phyloP scores from a whole-genome alignment of 2,113 vertebrate species.

The Cettia cetti region DNA sequence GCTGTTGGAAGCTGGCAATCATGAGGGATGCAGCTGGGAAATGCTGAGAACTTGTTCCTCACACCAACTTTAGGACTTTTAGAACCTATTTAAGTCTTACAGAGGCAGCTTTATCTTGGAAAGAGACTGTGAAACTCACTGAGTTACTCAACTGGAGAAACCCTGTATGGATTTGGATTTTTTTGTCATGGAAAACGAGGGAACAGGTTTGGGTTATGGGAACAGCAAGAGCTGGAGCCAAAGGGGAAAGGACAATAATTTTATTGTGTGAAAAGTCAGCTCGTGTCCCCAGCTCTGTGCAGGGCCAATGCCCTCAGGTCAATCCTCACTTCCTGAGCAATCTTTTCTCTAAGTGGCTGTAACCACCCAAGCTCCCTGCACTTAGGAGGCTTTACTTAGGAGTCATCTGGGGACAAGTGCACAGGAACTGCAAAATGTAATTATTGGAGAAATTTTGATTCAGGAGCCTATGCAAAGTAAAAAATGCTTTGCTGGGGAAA shows the following conservation, averaged over 20 bases:
- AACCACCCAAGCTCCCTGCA: neutral
- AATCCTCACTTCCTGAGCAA: neutral
- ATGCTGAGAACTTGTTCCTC: neutral
- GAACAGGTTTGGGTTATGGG: neutral
- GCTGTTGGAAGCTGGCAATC: rapidly evolving
- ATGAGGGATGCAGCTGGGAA: neutral
- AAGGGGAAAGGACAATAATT: neutral
- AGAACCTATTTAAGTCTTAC: neutral
- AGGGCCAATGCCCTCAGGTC: neutral
- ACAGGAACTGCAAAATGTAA: neutral
- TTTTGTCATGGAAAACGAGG: neutral
- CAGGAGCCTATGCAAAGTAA: neutral
- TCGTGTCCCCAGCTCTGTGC: neutral
- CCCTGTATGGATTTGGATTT: rapidly evolving
- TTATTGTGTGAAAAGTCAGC: neutral
- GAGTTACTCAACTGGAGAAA: neutral
- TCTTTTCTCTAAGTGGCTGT: neutral
- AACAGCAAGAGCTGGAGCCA: neutral
- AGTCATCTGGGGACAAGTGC: conserved; percentile 5
- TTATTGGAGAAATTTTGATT: conserved; percentile 37
- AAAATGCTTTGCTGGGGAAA: neutral
- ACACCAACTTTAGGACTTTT: neutral
- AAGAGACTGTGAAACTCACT: neutral
- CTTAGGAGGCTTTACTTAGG: neutral
- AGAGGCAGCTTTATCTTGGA: neutral